phyloP scores from a whole-genome alignment of 2,113 vertebrate genomes.

The Saguinus imperator region DNA sequence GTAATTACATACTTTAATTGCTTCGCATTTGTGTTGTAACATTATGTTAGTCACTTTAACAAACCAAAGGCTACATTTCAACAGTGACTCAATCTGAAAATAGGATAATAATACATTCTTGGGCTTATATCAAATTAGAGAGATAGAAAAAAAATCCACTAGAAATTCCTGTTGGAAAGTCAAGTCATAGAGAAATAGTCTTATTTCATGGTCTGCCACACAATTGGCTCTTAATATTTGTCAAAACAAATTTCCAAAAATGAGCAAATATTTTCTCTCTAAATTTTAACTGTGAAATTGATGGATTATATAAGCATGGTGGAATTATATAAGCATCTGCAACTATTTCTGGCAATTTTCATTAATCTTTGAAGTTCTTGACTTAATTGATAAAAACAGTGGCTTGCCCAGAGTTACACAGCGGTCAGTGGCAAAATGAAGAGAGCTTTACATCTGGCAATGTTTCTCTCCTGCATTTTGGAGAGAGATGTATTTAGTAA shows the following conservation, averaged over 20 bases:
- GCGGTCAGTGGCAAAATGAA: neutral
- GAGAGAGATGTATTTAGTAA: neutral
- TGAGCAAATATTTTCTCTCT: neutral
- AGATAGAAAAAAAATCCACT: neutral
- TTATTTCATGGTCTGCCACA: neutral
- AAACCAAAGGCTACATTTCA: neutral
- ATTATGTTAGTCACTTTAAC: constrained; percentile 1
- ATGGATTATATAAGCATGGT: neutral
- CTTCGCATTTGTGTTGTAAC: neutral
- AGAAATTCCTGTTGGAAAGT: constrained; percentile 8
- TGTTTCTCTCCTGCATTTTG: neutral
- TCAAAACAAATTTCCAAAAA: constrained; percentile 14
- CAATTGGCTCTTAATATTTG: neutral
- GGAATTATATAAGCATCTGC: neutral
- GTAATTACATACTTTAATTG: neutral
- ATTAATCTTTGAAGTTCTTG: neutral
- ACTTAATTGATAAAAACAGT: neutral
- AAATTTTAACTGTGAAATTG: constrained; percentile 2
- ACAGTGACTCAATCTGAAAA: neutral
- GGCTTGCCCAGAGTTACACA: neutral
- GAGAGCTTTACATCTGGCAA: neutral
- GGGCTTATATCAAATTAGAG: neutral
- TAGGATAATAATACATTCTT: neutral
- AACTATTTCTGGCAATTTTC: neutral
- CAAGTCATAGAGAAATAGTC: neutral